Evolutionary conservation across 1,140 invertebrate species (phyloP).

Genomic region (Pemphigus obesinymphae): DNA sequence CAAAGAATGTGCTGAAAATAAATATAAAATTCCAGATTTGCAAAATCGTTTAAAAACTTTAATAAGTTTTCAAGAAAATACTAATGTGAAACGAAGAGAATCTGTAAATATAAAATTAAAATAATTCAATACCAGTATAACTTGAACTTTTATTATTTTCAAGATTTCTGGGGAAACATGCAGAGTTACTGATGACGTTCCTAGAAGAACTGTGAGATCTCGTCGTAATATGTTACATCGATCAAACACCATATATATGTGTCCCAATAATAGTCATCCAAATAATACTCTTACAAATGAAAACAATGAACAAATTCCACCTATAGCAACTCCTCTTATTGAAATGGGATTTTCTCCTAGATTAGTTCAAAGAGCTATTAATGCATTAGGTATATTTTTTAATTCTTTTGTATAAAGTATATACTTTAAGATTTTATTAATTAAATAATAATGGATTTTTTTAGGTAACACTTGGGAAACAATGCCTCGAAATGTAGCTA

Average conservation of each 20-base stretch:
- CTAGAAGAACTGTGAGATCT: constrained; percentile 22
- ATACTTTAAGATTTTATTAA: constrained; percentile 11
- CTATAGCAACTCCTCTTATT: constrained; percentile 56
- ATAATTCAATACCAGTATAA: too few relatives aligned
- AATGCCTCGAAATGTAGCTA: constrained; percentile 55
- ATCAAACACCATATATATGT: constrained; percentile 32
- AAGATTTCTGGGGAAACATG: constrained; percentile 34
- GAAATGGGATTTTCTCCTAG: constrained; percentile 63
- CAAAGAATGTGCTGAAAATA: constrained; percentile 38
- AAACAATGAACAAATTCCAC: constrained; percentile 24
- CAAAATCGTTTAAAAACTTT: constrained; percentile 39
- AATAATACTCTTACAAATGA: constrained; percentile 8
- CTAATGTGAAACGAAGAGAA: constrained; percentile 33
- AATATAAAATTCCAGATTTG: constrained; percentile 34
- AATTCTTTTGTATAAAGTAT: background rate
- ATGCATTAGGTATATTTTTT: constrained; percentile 53
- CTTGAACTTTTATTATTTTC: background rate
- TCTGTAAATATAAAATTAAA: constrained; percentile 20
- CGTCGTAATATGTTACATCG: constrained; percentile 37
- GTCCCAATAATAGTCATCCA: background rate
- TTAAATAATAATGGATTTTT: background rate
- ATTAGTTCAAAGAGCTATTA: constrained; percentile 59
- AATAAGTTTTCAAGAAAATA: constrained; percentile 38
- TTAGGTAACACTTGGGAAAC: constrained; percentile 50
- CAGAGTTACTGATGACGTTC: background rate